Evolutionary conservation across 2,888 invertebrate species (phyloP).

Genomic region (Tuta absoluta): DNA sequence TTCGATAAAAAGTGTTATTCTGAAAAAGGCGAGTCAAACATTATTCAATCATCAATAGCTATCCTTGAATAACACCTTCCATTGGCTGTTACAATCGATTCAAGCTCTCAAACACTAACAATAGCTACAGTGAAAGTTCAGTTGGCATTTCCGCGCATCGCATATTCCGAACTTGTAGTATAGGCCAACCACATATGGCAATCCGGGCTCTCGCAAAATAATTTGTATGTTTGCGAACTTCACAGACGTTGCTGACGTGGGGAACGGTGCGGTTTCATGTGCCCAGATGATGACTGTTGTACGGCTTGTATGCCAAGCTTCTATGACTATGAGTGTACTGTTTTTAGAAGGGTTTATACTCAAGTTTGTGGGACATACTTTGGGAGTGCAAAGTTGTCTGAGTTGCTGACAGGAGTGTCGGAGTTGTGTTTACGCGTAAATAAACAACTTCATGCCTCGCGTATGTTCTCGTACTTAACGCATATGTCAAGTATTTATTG

Average conservation of each 20-base stretch:
- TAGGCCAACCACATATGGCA: slow-evolving; percentile 21
- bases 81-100: not conserved
- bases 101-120: not conserved
- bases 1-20: not conserved
- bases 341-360: slow-evolving; percentile 1
- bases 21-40: not conserved
- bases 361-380: slow-evolving; percentile 13
- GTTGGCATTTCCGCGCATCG: not conserved
- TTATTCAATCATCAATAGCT: not conserved
- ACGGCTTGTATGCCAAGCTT: not conserved
- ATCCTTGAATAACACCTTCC: not conserved
- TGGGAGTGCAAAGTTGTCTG: slow-evolving; percentile 16
- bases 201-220: slow-evolving; percentile 30
- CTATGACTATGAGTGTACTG: not conserved
- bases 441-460: not conserved
- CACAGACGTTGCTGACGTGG: slow-evolving; percentile 20
- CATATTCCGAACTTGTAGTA: slow-evolving; percentile 15
- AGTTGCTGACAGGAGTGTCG: slow-evolving; percentile 2
- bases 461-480: not conserved
- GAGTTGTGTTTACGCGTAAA: slow-evolving; percentile 1
- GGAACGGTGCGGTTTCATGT: slow-evolving; percentile 19
- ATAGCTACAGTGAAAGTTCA: not conserved
- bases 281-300: slow-evolving; percentile 15
- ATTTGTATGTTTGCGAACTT: slow-evolving; percentile 42
- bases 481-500: not conserved